Conservation (phyloP, 2,113 vertebrate genomes). For the Nesogale talazaci region DNA sequence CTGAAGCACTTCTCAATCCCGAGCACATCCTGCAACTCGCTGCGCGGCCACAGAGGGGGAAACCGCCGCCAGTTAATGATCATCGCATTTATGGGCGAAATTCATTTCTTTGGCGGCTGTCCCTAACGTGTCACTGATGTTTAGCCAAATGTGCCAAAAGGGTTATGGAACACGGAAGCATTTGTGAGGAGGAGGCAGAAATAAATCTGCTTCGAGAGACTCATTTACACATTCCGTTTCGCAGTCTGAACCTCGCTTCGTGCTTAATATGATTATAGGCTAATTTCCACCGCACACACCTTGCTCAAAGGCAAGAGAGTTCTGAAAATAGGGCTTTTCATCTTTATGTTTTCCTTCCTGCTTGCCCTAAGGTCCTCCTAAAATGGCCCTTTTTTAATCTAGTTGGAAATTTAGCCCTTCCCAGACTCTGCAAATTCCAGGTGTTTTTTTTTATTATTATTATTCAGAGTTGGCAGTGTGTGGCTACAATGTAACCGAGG, state of each 20-base stretch:
- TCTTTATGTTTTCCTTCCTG: neutral
- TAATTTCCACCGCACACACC: conserved; percentile 39
- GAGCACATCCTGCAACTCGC: fast-evolving
- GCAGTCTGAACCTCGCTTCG: conserved; percentile 52
- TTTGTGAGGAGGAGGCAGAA: conserved; percentile 66
- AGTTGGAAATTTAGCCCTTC: conserved; percentile 57
- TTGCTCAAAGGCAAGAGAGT: conserved; percentile 31
- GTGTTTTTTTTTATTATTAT: neutral
- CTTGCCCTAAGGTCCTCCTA: conserved; percentile 35
- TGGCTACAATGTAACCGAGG: neutral
- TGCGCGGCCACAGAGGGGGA: neutral
- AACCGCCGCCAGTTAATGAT: conserved; percentile 35
- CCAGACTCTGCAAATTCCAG: conserved; percentile 52
- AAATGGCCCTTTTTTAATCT: neutral
- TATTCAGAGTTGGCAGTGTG: neutral
- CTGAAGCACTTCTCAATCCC: fast-evolving
- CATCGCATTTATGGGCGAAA: conserved; percentile 22
- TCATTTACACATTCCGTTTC: conserved; percentile 55
- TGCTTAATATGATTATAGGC: conserved; percentile 56
- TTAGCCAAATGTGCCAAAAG: conserved; percentile 72
- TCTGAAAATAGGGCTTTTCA: conserved; percentile 5
- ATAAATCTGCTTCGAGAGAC: conserved; percentile 63
- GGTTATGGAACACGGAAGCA: conserved; percentile 65
- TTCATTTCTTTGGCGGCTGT: conserved; percentile 60
- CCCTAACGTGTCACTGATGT: conserved; percentile 58